Percentiles rank a stretch among this genome's conserved stretches.
These are phyloP conservation scores for Cordilura impudica DNA, from an alignment of 2,888 invertebrate species.

Conservation along the genomic window DNA sequence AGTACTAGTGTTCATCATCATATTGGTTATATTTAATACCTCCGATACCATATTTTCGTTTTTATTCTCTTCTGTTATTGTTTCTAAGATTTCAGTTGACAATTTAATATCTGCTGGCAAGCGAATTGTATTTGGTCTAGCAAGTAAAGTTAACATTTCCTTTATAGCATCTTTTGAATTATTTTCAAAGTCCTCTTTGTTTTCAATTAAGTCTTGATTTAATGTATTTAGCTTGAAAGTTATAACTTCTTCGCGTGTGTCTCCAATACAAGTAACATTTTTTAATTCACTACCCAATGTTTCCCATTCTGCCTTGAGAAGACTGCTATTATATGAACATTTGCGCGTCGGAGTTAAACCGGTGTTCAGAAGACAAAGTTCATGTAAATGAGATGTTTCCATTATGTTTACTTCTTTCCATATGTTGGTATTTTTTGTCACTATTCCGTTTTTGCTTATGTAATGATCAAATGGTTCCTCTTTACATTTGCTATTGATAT, in stretches of 20 bases:
- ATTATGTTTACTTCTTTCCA: slow-evolving; percentile 30
- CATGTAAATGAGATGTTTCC: slow-evolving; percentile 16
- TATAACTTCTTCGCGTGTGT: slow-evolving; percentile 8
- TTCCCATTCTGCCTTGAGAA: slow-evolving; percentile 27
- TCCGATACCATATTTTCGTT: background rate
- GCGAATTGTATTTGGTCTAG: slow-evolving; percentile 1
- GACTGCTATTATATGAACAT: slow-evolving; percentile 7
- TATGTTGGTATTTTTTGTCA: background rate
- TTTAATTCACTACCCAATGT: background rate
- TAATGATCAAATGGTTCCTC: background rate
- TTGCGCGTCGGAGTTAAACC: slow-evolving; percentile 28
- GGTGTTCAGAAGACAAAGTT: slow-evolving; percentile 21
- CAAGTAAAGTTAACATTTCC: slow-evolving; percentile 9
- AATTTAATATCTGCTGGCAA: slow-evolving; percentile 48
- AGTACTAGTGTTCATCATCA: slow-evolving; percentile 10
- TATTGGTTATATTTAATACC: slow-evolving; percentile 23
- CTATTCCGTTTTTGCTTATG: background rate
- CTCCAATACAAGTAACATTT: slow-evolving; percentile 25
- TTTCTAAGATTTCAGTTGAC: slow-evolving; percentile 34
- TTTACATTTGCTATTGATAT: background rate
- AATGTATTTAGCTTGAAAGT: slow-evolving; percentile 33
- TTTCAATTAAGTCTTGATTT: background rate
- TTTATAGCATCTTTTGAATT: background rate
- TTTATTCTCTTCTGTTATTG: background rate
- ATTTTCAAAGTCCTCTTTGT: background rate